Evolutionary conservation across 2,113 vertebrate species (phyloP), one percentile per base, ranked within the genome.

Genomic region (Montifringilla adamsi): DNA sequence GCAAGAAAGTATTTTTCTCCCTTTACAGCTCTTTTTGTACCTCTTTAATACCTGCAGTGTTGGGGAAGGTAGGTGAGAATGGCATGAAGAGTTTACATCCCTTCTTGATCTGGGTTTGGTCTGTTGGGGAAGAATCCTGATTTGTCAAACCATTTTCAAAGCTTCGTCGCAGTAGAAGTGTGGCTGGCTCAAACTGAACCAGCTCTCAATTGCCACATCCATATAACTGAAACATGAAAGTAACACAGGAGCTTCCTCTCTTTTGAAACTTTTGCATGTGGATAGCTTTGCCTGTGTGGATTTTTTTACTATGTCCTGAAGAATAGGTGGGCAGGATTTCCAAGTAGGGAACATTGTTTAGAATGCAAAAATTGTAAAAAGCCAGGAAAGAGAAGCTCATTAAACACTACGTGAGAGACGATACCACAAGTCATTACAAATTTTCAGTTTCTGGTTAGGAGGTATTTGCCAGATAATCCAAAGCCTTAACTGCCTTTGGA

Each of bases 401-500:
- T 24, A 70, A 86, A 63, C 20, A 20, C 15, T 6, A 46, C 15
- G n/a, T 49, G 78, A 88, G 52, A 95, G 44, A 50, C 3, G 5
- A 41, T 27, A 72, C 33, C n/a, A 63, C 63, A 78, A 81, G 50
- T 77, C 46, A 66, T 43, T 72, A 33, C 7, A 52, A 21, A 31
- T 74, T 84, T 92, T 80, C 47, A 64, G 11, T 85, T 86, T 84
- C 81, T 30, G n/a, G 44, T 58, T 62, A 73, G 35, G 7, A 26
- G 47, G 10, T 81, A 49, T 70, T 89, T 89, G 46, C 35, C 35
- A 67, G 75, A 56, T 89, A 92, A 94, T 89, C 49, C 69, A 91
- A 86, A 92, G n/a, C 46, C 43, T 59, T 41, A 49, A 76, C 15
- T 87, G 76, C 49, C 73, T 92, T 91, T 86, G 55, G 49, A 83